phyloP scores from a whole-genome alignment of 2,797 vertebrate species.

The Peromyscus attwateri region DNA sequence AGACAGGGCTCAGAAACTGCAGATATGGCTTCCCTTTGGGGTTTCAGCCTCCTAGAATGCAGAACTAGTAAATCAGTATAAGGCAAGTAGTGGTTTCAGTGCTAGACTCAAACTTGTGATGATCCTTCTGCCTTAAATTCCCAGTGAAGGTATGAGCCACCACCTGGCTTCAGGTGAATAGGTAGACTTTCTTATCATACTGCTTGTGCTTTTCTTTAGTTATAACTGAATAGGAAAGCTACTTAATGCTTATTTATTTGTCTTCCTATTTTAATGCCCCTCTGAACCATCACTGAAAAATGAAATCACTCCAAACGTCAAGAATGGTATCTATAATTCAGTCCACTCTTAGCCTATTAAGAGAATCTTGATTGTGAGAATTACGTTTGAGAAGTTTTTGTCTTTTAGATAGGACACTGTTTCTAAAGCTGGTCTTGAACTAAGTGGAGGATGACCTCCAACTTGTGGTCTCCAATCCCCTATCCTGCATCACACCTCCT shows the following conservation, averaged over 20 bases:
- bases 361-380: conserved; percentile 36
- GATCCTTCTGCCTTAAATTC: not conserved
- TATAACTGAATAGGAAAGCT: conserved; percentile 15
- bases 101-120: not conserved
- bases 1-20: not conserved
- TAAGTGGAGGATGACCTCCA: not conserved
- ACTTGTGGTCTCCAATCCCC: not conserved
- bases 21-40: conserved; percentile 37
- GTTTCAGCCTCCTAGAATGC: conserved; percentile 10
- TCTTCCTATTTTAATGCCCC: not conserved
- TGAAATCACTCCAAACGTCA: not conserved
- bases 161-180: not conserved
- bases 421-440: not conserved
- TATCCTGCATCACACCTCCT: not conserved
- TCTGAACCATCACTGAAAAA: conserved; percentile 33
- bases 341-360: conserved; percentile 26
- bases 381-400: not conserved
- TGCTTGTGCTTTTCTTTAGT: not conserved
- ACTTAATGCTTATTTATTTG: conserved; percentile 35
- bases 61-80: not conserved
- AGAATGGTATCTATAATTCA: conserved; percentile 35
- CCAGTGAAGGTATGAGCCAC: too few relatives aligned
- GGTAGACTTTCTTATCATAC: not conserved
- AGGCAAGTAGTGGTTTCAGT: not conserved
- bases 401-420: not conserved